Evolutionary conservation across 2,113 vertebrate genomes (phyloP).

Genomic region (Oxyura jamaicensis): DNA sequence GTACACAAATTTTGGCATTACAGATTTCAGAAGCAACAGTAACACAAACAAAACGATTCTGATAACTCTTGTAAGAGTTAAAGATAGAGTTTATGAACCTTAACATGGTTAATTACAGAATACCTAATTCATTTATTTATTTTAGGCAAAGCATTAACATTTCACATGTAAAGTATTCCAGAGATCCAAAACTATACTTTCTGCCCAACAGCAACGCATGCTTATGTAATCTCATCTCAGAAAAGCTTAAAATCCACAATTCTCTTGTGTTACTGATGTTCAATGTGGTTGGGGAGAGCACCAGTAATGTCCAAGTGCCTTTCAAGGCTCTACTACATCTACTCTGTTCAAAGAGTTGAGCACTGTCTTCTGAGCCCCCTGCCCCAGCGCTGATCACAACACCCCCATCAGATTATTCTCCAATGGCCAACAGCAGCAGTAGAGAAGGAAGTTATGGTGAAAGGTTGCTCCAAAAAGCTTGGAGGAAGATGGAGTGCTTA

Average conservation of each 20-base stretch:
- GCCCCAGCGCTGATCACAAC: not conserved
- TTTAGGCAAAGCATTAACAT: not conserved
- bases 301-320: accelerated
- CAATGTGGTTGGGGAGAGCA: accelerated
- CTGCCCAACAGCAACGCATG: not conserved
- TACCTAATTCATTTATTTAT: not conserved
- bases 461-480: not conserved
- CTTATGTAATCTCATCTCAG: not conserved
- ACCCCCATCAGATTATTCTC: not conserved
- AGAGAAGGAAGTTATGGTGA: not conserved
- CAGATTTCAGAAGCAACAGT: not conserved
- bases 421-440: not conserved
- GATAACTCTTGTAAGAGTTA: not conserved
- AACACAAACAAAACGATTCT: not conserved
- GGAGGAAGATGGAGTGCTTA: not conserved
- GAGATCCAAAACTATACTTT: not conserved
- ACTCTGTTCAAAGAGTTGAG: not conserved
- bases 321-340: not conserved
- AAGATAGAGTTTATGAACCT: not conserved
- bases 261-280: not conserved
- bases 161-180: not conserved
- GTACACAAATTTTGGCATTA: not conserved
- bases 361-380: not conserved
- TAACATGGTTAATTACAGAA: not conserved
- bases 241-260: not conserved